Base-by-base conservation (phyloP, 2,113 vertebrate genomes). In the Rhipidura dahli region DNA sequence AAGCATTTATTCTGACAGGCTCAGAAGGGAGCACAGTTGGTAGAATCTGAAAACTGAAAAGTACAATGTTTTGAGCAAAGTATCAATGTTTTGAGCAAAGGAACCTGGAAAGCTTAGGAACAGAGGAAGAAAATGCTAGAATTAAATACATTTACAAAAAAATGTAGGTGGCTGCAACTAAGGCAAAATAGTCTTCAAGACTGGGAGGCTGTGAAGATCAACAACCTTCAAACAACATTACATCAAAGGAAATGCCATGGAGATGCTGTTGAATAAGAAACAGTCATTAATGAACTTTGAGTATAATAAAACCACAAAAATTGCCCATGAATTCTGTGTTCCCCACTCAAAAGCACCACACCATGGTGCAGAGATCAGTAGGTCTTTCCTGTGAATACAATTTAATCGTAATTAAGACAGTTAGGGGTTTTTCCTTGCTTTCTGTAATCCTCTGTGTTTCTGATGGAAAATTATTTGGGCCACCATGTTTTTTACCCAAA, bases 341-440 rank as follows among this genome's bases (percentile, higher is more conserved):
- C 18, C 23, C 21, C 68, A 40, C 50, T 81, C n/a, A 91, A 70
- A 92, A 73, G 23, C 76, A 94, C 7, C n/a, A 70, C 13, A 69
- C 30, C 15, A 22, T 23, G n/a, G 11, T 59, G 40, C 54, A 65
- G 59, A 69, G 37, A 69, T 88, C n/a, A 83, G 27, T 24, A 78
- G 3, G 47, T 50, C 69, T 87, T 87, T 77, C 45, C 31, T 81
- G 27, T 63, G 40, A 80, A 81, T 73, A 19, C 30, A 87, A 14
- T 53, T 91, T 73, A 66, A 78, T 10, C 77, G 39, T 24, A 73
- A 83, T 91, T 83, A 77, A 77, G 80, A 77, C 12, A 22, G 35
- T 24, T 60, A 50, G 72, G 59, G 54, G 54, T 93, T 95, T 95
- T 49, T 66, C 83, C 77, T 91, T 91, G 80, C 72, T 91, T 94